Evolutionary conservation across 2,888 invertebrate genomes (phyloP).

Genomic region (Pogonocherus hispidulus): DNA sequence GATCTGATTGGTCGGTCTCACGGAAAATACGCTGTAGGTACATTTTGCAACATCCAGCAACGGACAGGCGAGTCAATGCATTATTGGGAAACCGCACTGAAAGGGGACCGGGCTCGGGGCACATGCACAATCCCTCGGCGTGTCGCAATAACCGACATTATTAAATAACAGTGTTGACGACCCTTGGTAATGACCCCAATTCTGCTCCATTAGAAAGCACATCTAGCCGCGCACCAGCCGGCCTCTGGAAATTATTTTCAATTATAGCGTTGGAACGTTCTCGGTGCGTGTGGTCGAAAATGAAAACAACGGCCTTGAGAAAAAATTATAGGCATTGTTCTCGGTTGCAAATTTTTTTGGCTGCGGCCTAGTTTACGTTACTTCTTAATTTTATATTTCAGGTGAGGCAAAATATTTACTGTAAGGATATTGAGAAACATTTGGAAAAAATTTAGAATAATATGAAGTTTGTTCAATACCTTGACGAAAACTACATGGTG

Average conservation of each 20-base stretch:
- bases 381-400: too few species aligned
- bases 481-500: too few species aligned
- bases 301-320: constrained; percentile 1
- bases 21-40: too few species aligned
- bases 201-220: constrained; percentile 49
- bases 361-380: too few species aligned
- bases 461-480: too few species aligned
- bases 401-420: too few species aligned
- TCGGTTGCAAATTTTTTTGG: background rate
- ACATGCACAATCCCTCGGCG: background rate
- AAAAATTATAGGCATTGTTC: background rate
- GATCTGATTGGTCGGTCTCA: too few species aligned
- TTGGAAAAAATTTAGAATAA: too few species aligned
- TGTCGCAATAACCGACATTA: constrained; percentile 34
- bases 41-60: too few species aligned
- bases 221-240: background rate
- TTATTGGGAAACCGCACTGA: constrained; percentile 2
- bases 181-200: constrained; percentile 54
- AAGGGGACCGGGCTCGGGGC: background rate
- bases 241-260: constrained; percentile 1
- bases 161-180: constrained; percentile 44
- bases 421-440: too few species aligned
- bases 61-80: too few species aligned
- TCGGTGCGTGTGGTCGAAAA: background rate
- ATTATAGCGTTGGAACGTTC: background rate